A percentile compares a stretch with the other conserved stretches of the same genome.
Evolutionary conservation across 2,113 vertebrate genomes (phyloP).

Genomic region (Potamarius usumacintae): DNA sequence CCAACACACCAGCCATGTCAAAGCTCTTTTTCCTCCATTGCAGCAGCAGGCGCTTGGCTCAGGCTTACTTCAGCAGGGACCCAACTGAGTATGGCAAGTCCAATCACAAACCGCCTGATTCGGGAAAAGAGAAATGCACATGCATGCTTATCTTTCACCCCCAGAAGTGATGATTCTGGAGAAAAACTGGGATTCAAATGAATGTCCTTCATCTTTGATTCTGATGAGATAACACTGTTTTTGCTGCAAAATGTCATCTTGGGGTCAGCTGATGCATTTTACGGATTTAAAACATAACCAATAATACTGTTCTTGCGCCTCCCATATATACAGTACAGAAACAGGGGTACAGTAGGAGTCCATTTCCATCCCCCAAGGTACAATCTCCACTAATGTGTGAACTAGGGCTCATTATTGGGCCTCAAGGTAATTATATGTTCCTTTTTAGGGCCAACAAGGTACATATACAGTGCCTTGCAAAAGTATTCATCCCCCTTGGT

Average conservation of each 20-base stretch:
- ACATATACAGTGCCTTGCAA: too few species aligned
- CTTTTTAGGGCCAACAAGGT: too few species aligned
- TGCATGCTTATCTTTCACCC: constrained; percentile 48
- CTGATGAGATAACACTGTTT: constrained; percentile 41
- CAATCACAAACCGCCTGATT: constrained; percentile 55
- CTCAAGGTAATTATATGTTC: too few species aligned
- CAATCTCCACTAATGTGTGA: too few species aligned
- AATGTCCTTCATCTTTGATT: constrained; percentile 44
- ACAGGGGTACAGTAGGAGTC: too few species aligned
- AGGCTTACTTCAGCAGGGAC: constrained; percentile 65
- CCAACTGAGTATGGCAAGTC: constrained; percentile 48
- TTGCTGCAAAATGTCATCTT: constrained; percentile 44
- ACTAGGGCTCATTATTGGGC: too few species aligned
- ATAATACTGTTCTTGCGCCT: not conserved
- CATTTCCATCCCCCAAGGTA: too few species aligned
- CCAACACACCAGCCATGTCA: constrained; percentile 52
- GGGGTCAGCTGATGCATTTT: constrained; percentile 1
- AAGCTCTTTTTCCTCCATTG: constrained; percentile 65
- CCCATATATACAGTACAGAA: not conserved
- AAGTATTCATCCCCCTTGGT: too few species aligned
- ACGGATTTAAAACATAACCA: not conserved
- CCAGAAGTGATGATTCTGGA: constrained; percentile 51
- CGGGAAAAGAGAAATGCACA: constrained; percentile 48
- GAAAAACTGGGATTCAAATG: constrained; percentile 43
- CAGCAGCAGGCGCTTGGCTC: constrained; percentile 54